A percentile compares a stretch with the other conserved stretches of the same genome.
Conservation (phyloP, 2,888 invertebrate species). For the Argyresthia goedartella region DNA sequence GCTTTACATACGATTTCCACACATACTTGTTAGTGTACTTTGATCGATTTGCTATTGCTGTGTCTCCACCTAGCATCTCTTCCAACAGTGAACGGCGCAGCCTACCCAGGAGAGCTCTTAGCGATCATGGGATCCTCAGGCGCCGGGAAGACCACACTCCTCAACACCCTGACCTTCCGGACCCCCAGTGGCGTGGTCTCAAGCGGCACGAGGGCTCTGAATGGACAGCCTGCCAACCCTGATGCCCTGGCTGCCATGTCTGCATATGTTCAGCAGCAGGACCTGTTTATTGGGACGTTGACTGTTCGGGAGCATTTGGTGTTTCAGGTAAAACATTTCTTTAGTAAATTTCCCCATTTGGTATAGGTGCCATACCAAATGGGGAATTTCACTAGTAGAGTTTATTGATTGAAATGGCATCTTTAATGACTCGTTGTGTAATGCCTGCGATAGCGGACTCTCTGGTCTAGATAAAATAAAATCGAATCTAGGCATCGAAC, state of each 20-base stretch:
- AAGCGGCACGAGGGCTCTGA: conserved; percentile 73
- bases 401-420: too few species aligned
- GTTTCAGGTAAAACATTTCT: conserved; percentile 75
- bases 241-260: conserved; percentile 81
- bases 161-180: conserved; percentile 90
- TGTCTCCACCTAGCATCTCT: conserved; percentile 1
- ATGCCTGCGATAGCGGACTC: too few species aligned
- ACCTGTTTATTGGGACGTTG: conserved; percentile 90
- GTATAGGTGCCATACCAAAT: too few species aligned
- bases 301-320: conserved; percentile 91
- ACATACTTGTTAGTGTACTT: too few species aligned
- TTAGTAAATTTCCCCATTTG: too few species aligned
- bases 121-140: conserved; percentile 93
- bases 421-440: too few species aligned
- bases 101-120: conserved; percentile 86
- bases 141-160: conserved; percentile 94
- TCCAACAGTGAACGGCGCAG: conserved; percentile 81
- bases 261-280: conserved; percentile 95
- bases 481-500: too few species aligned
- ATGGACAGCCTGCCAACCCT: conserved; percentile 81
- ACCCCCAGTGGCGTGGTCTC: conserved; percentile 78
- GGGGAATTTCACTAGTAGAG: too few species aligned
- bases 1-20: too few species aligned
- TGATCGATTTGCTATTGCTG: too few species aligned
- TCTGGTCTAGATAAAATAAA: too few species aligned